Conservation (phyloP, 2,797 vertebrate species). For the Phalloptychus januarius region DNA sequence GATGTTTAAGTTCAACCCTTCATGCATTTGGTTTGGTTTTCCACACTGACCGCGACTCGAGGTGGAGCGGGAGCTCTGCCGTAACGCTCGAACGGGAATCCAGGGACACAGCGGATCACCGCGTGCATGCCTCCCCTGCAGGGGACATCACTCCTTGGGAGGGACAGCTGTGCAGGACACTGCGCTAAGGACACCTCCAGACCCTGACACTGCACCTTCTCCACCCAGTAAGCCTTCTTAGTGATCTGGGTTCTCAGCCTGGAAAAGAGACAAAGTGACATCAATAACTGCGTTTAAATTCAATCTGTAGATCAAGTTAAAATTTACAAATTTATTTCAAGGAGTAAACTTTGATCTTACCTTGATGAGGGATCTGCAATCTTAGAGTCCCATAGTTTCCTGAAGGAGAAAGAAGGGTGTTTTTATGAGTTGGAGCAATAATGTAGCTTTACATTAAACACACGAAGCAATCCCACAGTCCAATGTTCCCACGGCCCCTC, state of each 20-base stretch:
- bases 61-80: slow-evolving; percentile 68
- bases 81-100: slow-evolving; percentile 74
- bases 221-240: slow-evolving; percentile 94
- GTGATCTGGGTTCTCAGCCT: slow-evolving; percentile 84
- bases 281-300: not conserved
- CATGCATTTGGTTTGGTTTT: not conserved
- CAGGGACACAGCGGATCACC: slow-evolving; percentile 85
- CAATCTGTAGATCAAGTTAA: not conserved
- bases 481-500: slow-evolving; percentile 6
- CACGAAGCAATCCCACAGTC: slow-evolving; percentile 41
- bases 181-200: slow-evolving; percentile 83
- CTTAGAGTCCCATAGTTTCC: slow-evolving; percentile 94
- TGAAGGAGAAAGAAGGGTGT: slow-evolving; percentile 62
- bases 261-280: not conserved
- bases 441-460: slow-evolving; percentile 35
- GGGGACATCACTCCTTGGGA: slow-evolving; percentile 76
- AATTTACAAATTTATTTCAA: not conserved
- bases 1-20: not conserved
- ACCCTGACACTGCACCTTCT: slow-evolving; percentile 87
- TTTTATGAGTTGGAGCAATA: slow-evolving; percentile 2
- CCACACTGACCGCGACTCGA: slow-evolving; percentile 63
- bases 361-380: slow-evolving; percentile 88
- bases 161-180: slow-evolving; percentile 84
- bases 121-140: slow-evolving; percentile 87
- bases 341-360: slow-evolving; percentile 69